These are phyloP conservation scores for Stegodyphus mimosarum DNA, from an alignment of 1,140 invertebrate genomes.

Conservation along the genomic window DNA sequence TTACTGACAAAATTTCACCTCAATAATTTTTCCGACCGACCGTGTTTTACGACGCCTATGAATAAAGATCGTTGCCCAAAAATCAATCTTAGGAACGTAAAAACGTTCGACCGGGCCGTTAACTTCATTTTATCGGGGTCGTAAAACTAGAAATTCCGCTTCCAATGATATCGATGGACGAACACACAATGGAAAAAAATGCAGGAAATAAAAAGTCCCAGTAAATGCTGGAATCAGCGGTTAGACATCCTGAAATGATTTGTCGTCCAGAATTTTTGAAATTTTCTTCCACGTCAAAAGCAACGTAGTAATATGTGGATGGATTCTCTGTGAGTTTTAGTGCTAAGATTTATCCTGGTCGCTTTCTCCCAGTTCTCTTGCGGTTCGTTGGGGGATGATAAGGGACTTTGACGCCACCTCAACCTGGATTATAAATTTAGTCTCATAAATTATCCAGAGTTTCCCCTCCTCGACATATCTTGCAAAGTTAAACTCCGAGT, in stretches of 20 bases:
- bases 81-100: conserved; percentile 43
- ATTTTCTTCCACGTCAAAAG: too few species aligned
- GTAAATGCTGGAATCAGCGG: conserved; percentile 1
- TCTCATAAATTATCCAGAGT: too few species aligned
- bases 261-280: neutral
- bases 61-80: conserved; percentile 37
- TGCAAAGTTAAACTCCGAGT: too few species aligned
- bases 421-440: too few species aligned
- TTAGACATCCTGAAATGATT: neutral
- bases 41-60: conserved; percentile 40
- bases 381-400: too few species aligned
- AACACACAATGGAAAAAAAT: neutral
- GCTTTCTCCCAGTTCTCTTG: too few species aligned
- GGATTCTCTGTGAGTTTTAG: too few species aligned
- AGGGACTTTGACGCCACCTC: too few species aligned
- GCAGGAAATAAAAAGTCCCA: neutral
- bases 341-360: too few species aligned
- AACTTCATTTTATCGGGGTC: conserved; percentile 50
- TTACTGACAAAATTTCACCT: conserved; percentile 10
- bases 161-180: neutral
- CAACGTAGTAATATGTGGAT: too few species aligned
- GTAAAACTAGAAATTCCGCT: conserved; percentile 12
- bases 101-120: conserved; percentile 34
- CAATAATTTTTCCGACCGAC: neutral
- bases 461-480: too few species aligned